phyloP scores from a whole-genome alignment of 2,113 vertebrate genomes.

The Oreochromis spilurus region DNA sequence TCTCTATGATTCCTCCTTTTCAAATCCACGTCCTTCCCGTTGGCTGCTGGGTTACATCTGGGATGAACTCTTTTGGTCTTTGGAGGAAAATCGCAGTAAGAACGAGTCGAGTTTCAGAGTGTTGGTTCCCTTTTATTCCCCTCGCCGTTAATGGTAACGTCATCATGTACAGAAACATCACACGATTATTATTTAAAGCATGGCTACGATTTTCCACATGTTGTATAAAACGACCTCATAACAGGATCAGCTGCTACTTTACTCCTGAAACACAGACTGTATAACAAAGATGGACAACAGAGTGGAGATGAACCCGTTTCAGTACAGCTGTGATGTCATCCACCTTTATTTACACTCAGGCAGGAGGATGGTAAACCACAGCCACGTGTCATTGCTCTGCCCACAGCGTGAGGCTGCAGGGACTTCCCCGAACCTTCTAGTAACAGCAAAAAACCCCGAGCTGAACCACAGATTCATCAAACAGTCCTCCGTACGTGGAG shows the following conservation, averaged over 20 bases:
- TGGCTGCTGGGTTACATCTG: neutral
- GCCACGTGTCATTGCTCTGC: neutral
- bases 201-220: neutral
- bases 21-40: neutral
- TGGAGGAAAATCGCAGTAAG: neutral
- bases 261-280: neutral
- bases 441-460: neutral
- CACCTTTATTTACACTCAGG: neutral
- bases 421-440: neutral
- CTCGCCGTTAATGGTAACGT: neutral
- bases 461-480: neutral
- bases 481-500: accelerated
- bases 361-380: neutral
- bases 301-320: accelerated
- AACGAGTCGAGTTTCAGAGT: neutral
- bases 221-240: neutral
- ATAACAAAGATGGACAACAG: neutral
- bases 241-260: neutral
- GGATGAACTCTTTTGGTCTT: neutral
- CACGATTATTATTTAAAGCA: neutral
- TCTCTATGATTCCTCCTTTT: accelerated
- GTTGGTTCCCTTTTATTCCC: neutral
- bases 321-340: neutral
- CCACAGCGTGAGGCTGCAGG: neutral
- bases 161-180: neutral